Conservation (phyloP, 2,797 vertebrate genomes). For the Strix occidentalis region DNA sequence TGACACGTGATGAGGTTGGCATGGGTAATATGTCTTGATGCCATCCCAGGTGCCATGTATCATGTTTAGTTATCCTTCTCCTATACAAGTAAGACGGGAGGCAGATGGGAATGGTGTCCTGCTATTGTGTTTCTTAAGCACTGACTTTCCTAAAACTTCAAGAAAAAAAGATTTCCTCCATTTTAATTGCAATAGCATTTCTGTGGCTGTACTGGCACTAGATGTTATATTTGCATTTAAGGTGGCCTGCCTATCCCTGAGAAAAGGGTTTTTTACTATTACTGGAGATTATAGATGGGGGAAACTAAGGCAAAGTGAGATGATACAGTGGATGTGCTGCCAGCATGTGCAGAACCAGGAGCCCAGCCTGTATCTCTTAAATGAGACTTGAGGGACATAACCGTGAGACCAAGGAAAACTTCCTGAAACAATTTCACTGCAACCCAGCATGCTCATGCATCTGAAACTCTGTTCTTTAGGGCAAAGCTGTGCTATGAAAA, state of each 20-base stretch:
- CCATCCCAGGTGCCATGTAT: neutral
- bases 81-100: neutral
- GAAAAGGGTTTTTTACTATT: neutral
- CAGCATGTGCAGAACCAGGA: neutral
- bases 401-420: neutral
- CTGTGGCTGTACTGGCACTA: neutral
- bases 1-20: neutral
- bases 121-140: neutral
- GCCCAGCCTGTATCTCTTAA: neutral
- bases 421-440: neutral
- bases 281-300: neutral
- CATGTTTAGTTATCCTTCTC: neutral
- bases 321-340: neutral
- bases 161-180: neutral
- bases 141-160: neutral
- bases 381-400: neutral
- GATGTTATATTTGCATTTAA: neutral
- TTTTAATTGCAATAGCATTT: neutral
- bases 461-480: neutral
- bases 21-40: neutral
- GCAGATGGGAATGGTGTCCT: neutral
- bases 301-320: neutral
- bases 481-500: neutral
- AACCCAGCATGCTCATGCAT: neutral
- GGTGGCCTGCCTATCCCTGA: neutral